phyloP scores from a whole-genome alignment of 2,113 vertebrate species.

The Oreochromis niloticus region DNA sequence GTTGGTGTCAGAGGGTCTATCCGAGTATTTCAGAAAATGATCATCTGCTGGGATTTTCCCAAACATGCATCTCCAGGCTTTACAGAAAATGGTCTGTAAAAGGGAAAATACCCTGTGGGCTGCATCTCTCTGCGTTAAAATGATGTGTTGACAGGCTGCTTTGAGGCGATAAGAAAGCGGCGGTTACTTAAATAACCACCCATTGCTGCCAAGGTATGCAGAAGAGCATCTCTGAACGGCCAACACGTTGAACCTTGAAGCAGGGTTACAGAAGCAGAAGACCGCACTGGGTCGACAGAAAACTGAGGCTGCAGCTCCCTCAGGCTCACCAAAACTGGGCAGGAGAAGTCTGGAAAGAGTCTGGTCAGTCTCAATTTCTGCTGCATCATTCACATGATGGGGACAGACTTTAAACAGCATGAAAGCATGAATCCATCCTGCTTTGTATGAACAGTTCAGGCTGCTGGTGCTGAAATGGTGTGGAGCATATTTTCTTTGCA shows the following conservation, averaged over 20 bases:
- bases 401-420: neutral
- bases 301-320: neutral
- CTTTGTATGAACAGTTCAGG: neutral
- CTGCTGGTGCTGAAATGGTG: neutral
- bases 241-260: neutral
- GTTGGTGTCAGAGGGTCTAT: neutral
- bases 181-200: neutral
- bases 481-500: neutral
- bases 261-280: neutral
- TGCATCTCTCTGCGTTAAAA: neutral
- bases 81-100: neutral
- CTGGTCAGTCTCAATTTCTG: neutral
- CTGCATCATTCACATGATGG: neutral
- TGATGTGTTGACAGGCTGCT: neutral
- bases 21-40: neutral
- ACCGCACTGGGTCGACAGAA: neutral
- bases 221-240: neutral
- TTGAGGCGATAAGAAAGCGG: neutral
- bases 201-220: accelerated
- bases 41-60: neutral
- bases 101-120: neutral
- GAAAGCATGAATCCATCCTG: accelerated
- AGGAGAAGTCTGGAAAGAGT: neutral
- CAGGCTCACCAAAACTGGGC: accelerated
- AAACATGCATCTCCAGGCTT: neutral